phyloP scores from a whole-genome alignment of 2,113 vertebrate species.

The Gymnarchus niloticus region DNA sequence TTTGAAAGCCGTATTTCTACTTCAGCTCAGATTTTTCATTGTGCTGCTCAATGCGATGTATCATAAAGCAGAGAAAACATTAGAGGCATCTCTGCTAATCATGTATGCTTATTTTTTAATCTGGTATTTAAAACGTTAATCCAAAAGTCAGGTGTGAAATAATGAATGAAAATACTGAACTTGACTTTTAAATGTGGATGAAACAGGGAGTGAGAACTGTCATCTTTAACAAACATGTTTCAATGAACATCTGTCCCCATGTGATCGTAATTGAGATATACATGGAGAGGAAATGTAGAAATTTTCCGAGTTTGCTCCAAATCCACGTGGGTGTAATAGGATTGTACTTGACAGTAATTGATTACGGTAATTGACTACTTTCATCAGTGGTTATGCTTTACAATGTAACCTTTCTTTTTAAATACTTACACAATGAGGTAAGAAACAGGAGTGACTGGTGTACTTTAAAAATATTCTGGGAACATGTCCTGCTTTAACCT shows the following conservation, averaged over 20 bases:
- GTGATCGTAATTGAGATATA: conserved; percentile 46
- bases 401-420: background rate
- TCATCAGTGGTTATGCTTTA: conserved; percentile 41
- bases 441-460: conserved; percentile 39
- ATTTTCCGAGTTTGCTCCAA: conserved; percentile 46
- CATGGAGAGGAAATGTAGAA: conserved; percentile 47
- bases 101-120: too few relatives aligned
- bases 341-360: conserved; percentile 39
- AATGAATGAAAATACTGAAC: background rate
- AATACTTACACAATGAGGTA: background rate
- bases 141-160: background rate
- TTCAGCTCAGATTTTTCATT: too few relatives aligned
- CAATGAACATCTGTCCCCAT: conserved; percentile 29
- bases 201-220: background rate
- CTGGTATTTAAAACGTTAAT: too few relatives aligned
- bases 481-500: background rate
- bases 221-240: background rate
- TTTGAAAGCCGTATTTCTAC: too few relatives aligned
- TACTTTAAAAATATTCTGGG: conserved; percentile 26
- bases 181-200: background rate
- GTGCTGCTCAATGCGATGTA: too few relatives aligned
- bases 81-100: too few relatives aligned
- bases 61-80: too few relatives aligned
- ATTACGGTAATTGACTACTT: conserved; percentile 45
- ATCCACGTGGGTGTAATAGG: conserved; percentile 44